These are phyloP conservation scores for Columba guinea DNA, from an alignment of 2,797 vertebrate genomes.

Conservation along the genomic window DNA sequence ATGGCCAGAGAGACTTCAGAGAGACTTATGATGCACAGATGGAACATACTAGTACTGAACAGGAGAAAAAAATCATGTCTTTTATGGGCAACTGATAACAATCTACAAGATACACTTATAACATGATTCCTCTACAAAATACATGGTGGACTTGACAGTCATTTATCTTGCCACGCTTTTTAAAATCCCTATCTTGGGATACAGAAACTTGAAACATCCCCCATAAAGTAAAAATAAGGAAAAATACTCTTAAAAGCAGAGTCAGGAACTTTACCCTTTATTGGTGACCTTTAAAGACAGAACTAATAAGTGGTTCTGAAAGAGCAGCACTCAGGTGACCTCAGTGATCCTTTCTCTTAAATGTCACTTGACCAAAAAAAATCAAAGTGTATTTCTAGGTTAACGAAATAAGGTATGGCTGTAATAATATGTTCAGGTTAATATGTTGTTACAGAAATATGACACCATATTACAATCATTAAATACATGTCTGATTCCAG, in stretches of 20 bases:
- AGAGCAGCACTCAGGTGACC: constrained; percentile 37
- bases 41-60: not conserved
- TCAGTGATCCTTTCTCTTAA: constrained; percentile 12
- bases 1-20: not conserved
- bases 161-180: not conserved
- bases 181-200: not conserved
- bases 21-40: not conserved
- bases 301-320: constrained; percentile 49
- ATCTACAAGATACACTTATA: not conserved
- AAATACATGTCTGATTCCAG: not conserved
- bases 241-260: constrained; percentile 33
- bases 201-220: constrained; percentile 34
- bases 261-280: constrained; percentile 63
- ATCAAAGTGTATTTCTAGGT: not conserved
- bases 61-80: not conserved
- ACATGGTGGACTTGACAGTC: not conserved
- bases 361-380: constrained; percentile 21
- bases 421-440: not conserved
- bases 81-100: not conserved
- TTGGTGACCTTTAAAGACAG: constrained; percentile 72
- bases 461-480: not conserved
- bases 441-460: not conserved
- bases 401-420: not conserved
- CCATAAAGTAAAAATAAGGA: constrained; percentile 46
- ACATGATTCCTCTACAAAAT: not conserved